phyloP scores from a whole-genome alignment of 2,888 invertebrate genomes.

The Temnothorax ravouxi region DNA sequence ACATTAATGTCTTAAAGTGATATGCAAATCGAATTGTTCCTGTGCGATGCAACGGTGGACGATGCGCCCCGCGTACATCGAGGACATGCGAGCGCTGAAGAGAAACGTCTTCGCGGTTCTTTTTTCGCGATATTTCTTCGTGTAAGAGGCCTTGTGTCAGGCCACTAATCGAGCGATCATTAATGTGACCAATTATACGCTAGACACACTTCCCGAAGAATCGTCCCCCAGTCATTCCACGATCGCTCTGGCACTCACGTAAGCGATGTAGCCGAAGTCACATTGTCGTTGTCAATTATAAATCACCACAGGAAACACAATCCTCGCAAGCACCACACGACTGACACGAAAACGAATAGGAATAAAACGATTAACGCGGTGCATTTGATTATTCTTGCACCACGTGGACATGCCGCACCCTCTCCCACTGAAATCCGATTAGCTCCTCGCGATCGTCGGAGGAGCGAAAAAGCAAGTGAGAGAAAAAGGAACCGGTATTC shows the following conservation, averaged over 20 bases:
- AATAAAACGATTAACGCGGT: slow-evolving; percentile 55
- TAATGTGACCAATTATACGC: slow-evolving; percentile 71
- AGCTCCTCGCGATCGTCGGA: slow-evolving; percentile 1
- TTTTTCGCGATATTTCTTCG: background rate
- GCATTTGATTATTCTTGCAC: slow-evolving; percentile 43
- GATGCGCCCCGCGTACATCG: slow-evolving; percentile 1
- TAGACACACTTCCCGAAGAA: slow-evolving; percentile 64
- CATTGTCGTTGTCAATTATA: slow-evolving; percentile 74
- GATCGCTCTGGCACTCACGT: slow-evolving; percentile 73
- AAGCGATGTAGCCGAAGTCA: slow-evolving; percentile 74
- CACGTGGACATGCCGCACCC: slow-evolving; percentile 69
- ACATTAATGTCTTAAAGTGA: slow-evolving; percentile 67
- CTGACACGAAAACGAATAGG: slow-evolving; percentile 67
- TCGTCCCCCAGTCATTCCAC: slow-evolving; percentile 71
- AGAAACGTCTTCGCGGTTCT: background rate
- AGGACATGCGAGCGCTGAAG: slow-evolving; percentile 5
- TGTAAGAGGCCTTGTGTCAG: background rate
- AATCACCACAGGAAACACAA: slow-evolving; percentile 70
- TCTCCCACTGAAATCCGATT: slow-evolving; percentile 63
- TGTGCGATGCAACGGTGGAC: slow-evolving; percentile 15
- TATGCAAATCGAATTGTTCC: slow-evolving; percentile 57
- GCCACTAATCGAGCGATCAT: slow-evolving; percentile 45
- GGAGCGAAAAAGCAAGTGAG: slow-evolving; percentile 7
- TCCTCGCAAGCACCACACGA: slow-evolving; percentile 71
- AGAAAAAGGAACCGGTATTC: background rate